Evolutionary conservation across 1,140 invertebrate species (phyloP).

Genomic region (Dendrolimus punctatus): DNA sequence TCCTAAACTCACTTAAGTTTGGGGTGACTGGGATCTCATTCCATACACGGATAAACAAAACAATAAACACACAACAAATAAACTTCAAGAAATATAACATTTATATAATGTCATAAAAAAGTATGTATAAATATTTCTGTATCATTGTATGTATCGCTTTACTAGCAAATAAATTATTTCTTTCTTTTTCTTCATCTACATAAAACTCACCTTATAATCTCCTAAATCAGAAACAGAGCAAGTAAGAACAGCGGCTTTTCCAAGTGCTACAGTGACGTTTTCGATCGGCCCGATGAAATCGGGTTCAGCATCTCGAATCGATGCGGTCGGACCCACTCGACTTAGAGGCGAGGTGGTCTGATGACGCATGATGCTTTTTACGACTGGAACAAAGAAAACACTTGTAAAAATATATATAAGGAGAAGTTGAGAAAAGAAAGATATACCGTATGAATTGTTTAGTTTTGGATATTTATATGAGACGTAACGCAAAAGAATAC

Average conservation of each 20-base stretch:
- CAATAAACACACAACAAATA: too few species aligned
- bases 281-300: conserved; percentile 81
- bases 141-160: conserved; percentile 3
- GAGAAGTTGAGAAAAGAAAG: too few species aligned
- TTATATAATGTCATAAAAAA: too few species aligned
- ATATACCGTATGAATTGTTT: too few species aligned
- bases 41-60: too few species aligned
- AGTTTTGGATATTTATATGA: too few species aligned
- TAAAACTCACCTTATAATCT: conserved; percentile 80
- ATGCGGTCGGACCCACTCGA: conserved; percentile 53
- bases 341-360: conserved; percentile 47
- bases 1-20: too few species aligned
- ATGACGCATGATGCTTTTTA: conserved; percentile 48
- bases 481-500: too few species aligned
- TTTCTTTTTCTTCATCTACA: too few species aligned
- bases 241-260: conserved; percentile 83
- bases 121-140: too few species aligned
- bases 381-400: conserved; percentile 30
- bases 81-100: too few species aligned
- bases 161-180: background rate
- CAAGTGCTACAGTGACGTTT: conserved; percentile 86
- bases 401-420: background rate
- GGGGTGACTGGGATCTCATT: too few species aligned
- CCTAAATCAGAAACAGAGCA: conserved; percentile 86
- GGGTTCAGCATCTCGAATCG: conserved; percentile 73